Evolutionary conservation across 2,888 invertebrate species (phyloP), one percentile per base, ranked within the genome.

Genomic region (Aporophyla lueneburgensis): DNA sequence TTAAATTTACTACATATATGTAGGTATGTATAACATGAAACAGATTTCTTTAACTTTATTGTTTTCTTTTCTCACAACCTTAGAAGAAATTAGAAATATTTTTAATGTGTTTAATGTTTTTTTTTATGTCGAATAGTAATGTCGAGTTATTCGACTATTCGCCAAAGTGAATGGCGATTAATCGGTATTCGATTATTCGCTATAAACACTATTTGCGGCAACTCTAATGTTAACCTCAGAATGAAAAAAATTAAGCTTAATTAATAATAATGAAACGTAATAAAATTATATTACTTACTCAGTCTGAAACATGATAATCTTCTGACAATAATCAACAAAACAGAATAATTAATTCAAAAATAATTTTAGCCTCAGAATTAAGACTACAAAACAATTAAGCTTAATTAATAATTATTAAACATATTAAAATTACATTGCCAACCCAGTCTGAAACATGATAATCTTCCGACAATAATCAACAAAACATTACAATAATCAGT

Each of bases 381-480:
- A 76, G 71, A 71, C 24, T 51, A 76, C 76, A 76, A 76, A 76
- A 71, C 53, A 76, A 61, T 43, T 63, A 75, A 75, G 63, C 70
- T 69, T 63, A 70, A 65, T 70, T 75, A 75, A 75, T 76, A 67
- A 75, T 75, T 75, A 76, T 76, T 66, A 76, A 71, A n/a, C 49
- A 56, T 74, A 74, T 58, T 7, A 70, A 75, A 75, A 75, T 5
- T 70, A 75, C 70, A 70, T 75, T 58, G 63, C 69, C 62, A 75
- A 75, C 75, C 5, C 70, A 75, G 59, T 75, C 75, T 63, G 69
- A 75, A 65, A 75, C 70, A 75, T 68, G 49, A 76, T 71, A 71
- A 76, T 66, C 67, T 76, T 76, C 76, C 68, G 67, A 71, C 63
- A 75, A 71, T 76, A 76, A 71, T 76, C 62, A 76, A 76, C 67